Base-by-base conservation (phyloP, 2,888 invertebrate species). In the Andrena flavipes region DNA sequence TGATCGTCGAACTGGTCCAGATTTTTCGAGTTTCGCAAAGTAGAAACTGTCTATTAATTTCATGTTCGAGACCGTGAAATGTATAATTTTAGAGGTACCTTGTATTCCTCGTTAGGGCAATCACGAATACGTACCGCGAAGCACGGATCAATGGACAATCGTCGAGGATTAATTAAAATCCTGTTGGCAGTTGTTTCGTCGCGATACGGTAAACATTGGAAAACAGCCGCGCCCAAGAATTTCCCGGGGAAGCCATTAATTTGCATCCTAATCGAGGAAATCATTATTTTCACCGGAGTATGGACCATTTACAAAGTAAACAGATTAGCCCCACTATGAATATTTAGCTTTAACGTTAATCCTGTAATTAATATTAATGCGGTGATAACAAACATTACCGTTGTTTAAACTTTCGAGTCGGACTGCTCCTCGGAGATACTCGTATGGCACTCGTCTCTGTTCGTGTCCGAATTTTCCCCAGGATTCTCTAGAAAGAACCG, bases 261-360 rank as follows among this genome's bases (percentile, higher is more conserved):
- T 80, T 80, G 80, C 80, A 80, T 80, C 73, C 73, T 80, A 80
- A 80, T 80, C 72, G 80, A 64, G 80, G 49, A 80, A 80, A 80
- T 80, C 80, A 59, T 80, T 80, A 80, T 80, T 80, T 73, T 80
- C 80, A 23, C 62, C 68, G 29, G 26, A n/a, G 63, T 49, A 72
- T 68, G 80, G 29, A 56, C 67, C 80, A 80, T 80, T 80, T 80
- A 73, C 80, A 80, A 80, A 80, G 73, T 80, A 72, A 80, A 72
- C 80, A 67, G 73, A 80, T 80, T 72, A 80, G 48, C 56, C 20
- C 56, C 13, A 30, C 16, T 63, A 64, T 68, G 80, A 80, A 80
- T 80, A 73, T 80, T 79, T 68, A 68, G 67, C 65, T 68, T 62
- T 56, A 72, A 80, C 68, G 80, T 79, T 79, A 80, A 80, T 80